A percentile compares a stretch with the other conserved stretches of the same genome.
Conservation (phyloP, 1,140 invertebrate species). For the Cherax destructor region DNA sequence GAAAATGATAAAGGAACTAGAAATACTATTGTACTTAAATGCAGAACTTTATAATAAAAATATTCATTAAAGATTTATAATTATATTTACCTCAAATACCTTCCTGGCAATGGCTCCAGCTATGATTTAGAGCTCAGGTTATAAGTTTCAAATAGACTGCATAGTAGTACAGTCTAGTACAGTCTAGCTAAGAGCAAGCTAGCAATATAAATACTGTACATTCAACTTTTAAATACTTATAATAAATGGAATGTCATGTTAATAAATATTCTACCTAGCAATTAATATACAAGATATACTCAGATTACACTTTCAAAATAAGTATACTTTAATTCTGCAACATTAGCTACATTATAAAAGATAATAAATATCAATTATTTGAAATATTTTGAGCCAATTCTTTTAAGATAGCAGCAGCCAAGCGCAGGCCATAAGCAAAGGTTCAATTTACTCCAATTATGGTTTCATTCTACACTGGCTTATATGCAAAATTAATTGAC, state of each 20-base stretch:
- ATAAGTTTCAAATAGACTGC: too few relatives aligned
- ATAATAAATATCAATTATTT: not conserved
- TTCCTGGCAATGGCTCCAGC: too few relatives aligned
- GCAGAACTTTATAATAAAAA: too few relatives aligned
- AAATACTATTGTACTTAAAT: too few relatives aligned
- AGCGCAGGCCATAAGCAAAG: slow-evolving; percentile 7
- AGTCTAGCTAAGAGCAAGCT: not conserved
- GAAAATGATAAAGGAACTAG: too few relatives aligned
- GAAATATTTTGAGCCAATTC: not conserved
- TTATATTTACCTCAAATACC: too few relatives aligned
- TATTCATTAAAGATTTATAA: too few relatives aligned
- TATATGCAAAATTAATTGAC: not conserved
- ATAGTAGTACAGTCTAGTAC: too few relatives aligned
- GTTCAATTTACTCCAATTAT: not conserved
- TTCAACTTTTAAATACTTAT: not conserved
- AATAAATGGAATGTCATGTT: slow-evolving; percentile 4
- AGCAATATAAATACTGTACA: not conserved
- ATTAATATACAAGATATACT: not conserved
- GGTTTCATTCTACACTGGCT: not conserved
- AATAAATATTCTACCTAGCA: not conserved
- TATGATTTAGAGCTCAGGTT: too few relatives aligned
- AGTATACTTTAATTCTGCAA: not conserved
- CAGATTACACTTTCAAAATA: not conserved
- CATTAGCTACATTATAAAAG: not conserved
- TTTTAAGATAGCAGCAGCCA: not conserved